Conservation (phyloP, 2,113 vertebrate species). For the Barbus barbus region DNA sequence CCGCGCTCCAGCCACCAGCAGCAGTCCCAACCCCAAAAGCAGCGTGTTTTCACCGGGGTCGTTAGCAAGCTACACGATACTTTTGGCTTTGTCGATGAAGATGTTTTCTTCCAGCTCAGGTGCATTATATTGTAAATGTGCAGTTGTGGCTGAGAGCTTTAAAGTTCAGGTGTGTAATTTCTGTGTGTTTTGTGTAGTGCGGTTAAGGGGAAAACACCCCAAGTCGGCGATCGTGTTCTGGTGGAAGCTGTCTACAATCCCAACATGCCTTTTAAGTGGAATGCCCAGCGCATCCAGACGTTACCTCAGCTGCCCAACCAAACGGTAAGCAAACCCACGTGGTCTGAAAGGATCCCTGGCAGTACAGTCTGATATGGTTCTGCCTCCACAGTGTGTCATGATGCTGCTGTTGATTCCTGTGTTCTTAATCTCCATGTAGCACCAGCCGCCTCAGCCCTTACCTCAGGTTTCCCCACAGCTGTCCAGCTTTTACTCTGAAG, state of each 20-base stretch:
- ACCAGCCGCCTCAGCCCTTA: conserved; percentile 76
- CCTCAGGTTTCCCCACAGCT: conserved; percentile 78
- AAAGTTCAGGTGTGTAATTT: background rate
- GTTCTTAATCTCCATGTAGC: conserved; percentile 66
- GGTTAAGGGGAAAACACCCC: conserved; percentile 97
- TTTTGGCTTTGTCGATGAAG: conserved; percentile 98
- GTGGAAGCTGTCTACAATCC: conserved; percentile 99
- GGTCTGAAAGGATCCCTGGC: background rate
- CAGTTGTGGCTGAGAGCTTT: background rate
- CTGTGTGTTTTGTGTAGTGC: conserved; percentile 76
- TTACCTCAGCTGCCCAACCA: conserved; percentile 88
- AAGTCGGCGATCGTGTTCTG: conserved; percentile 94
- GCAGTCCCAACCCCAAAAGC: conserved; percentile 95
- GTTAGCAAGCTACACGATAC: conserved; percentile 98
- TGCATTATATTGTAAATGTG: conserved; percentile 56
- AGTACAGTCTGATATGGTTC: background rate
- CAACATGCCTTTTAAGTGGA: conserved; percentile 99
- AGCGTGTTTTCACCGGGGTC: conserved; percentile 96
- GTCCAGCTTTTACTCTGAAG: conserved; percentile 72
- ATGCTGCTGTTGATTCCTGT: conserved; percentile 43
- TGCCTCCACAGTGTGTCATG: conserved; percentile 21
- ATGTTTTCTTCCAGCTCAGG: conserved; percentile 99
- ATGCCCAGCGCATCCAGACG: conserved; percentile 96
- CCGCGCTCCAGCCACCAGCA: conserved; percentile 96
- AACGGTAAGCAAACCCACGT: conserved; percentile 60